Evolutionary conservation across 2,888 invertebrate species (phyloP), one percentile per base, ranked within the genome.

Genomic region (Drosophila paranaensis): DNA sequence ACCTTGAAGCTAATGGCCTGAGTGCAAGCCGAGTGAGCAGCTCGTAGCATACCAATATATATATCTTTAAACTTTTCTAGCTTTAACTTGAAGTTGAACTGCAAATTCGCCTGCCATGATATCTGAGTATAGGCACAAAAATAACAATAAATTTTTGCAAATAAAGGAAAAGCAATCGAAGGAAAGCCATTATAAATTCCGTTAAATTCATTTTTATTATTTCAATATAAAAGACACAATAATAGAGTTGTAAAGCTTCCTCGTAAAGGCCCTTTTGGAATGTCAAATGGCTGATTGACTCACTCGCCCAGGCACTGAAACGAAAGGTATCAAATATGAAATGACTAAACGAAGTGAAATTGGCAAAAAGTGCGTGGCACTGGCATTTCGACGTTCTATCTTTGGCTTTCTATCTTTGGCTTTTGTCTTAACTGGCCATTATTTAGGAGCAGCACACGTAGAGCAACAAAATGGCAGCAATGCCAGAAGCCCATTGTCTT

Each of bases 381-480:
- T 57, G 58, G 46, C 62, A 48, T 60, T 2, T 20, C 20, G 20
- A 43, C 14, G n/a, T 46, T 25, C 14, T 62, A 42, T 37, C 20
- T 51, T n/a, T n/a, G 6, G 35, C 42, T 30, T 46, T 27, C 14
- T 62, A 42, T 37, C 20, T 51, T 77, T 48, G 60, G 50, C 74
- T 58, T 74, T 77, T 86, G 71, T 74, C 83, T 86, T 81, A 60
- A 63, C 37, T 57, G 51, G 67, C 57, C 83, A 82, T 88, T 86
- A 88, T 82, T 88, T 86, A 80, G 81, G 50, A 54, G 78, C 69
- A 56, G 81, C 69, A 58, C 87, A 81, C 78, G 84, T 68, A 61
- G 61, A 72, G 33, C 70, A 75, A 64, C 68, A 72, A 70, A 63
- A 33, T 58, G 40, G 37, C 45, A 33, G 30, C 30, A 33, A 30